Evolutionary conservation across 1,140 invertebrate species (phyloP).

Genomic region (Drosophila jambulina): DNA sequence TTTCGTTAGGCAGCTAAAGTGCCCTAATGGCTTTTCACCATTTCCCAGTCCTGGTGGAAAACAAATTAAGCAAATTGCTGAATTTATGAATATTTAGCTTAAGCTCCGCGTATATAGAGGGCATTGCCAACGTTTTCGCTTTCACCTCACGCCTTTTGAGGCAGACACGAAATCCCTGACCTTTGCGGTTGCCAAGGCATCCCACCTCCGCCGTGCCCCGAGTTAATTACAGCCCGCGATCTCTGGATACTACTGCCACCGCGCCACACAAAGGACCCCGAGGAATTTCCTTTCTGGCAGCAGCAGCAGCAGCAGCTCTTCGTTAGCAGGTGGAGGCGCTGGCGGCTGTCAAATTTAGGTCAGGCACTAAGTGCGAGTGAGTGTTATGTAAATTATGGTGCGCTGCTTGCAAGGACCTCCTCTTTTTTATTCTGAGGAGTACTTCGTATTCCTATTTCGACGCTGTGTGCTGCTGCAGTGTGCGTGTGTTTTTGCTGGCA

Average conservation of each 20-base stretch:
- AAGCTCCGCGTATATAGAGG: constrained; percentile 11
- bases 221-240: constrained; percentile 70
- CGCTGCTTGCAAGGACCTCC: constrained; percentile 64
- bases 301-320: constrained; percentile 19
- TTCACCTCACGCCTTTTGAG: constrained; percentile 57
- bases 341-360: constrained; percentile 66
- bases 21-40: constrained; percentile 22
- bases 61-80: constrained; percentile 52
- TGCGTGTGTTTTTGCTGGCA: constrained; percentile 30
- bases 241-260: constrained; percentile 16
- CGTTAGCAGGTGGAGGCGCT: constrained; percentile 28
- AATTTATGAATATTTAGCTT: constrained; percentile 52
- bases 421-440: constrained; percentile 12
- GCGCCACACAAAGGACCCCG: constrained; percentile 26
- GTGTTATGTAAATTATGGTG: constrained; percentile 78
- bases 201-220: constrained; percentile 4
- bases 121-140: constrained; percentile 58
- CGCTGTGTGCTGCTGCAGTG: constrained; percentile 3
- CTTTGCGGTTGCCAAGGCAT: constrained; percentile 63
- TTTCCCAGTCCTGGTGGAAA: constrained; percentile 11
- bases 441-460: constrained; percentile 29
- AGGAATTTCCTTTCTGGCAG: constrained; percentile 31
- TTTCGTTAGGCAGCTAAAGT: constrained; percentile 24
- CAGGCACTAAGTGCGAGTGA: constrained; percentile 79
- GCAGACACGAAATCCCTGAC: constrained; percentile 72